Evolutionary conservation across 2,113 vertebrate species (phyloP), one percentile per base, ranked within the genome.

Genomic region (Sclerurus mexicanus): DNA sequence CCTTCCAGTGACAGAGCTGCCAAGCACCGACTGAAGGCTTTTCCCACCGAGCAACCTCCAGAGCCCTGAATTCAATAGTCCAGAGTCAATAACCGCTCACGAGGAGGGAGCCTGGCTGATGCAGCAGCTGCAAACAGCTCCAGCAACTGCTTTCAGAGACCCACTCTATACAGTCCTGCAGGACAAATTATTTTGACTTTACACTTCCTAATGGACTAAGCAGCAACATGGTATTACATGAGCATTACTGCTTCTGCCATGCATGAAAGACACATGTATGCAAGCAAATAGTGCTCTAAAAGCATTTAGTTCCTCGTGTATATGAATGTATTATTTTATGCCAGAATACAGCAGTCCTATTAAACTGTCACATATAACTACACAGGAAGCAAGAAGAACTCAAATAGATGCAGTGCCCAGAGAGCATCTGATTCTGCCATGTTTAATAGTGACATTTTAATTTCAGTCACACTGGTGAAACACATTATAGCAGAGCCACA

Each of bases 401-500:
- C 6, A 1, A 87, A 95, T 68, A 88, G 78, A 93, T 55, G 59
- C 10, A 1, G 85, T 73, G 24, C 68, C 33, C 87, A 93, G 64
- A 90, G 24, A 86, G 73, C 83, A 94, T 89, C 88, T 84, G 85
- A 95, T 92, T 96, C 82, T 96, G 90, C 92, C 73, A 72, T 73
- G 92, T 92, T 94, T 96, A 94, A 95, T 64, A 93, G 82, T 78
- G 95, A 96, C 90, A 88, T 92, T 95, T 96, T 92, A 49, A 93
- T 95, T 88, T 93, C 88, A 89, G 60, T 40, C 83, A 86, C 78
- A 52, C 40, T 92, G 60, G 90, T 75, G 90, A 92, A 91, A 92
- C 82, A 91, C 85, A 77, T 88, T 83, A 88, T 28, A 95, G 67
- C 35, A 86, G 33, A 89, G 93, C 87, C 87, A 97, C 75, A 47